A percentile compares a stretch with the other conserved stretches of the same genome.
Conservation (phyloP, 2,113 vertebrate species). For the Sebastes schlegelii region DNA sequence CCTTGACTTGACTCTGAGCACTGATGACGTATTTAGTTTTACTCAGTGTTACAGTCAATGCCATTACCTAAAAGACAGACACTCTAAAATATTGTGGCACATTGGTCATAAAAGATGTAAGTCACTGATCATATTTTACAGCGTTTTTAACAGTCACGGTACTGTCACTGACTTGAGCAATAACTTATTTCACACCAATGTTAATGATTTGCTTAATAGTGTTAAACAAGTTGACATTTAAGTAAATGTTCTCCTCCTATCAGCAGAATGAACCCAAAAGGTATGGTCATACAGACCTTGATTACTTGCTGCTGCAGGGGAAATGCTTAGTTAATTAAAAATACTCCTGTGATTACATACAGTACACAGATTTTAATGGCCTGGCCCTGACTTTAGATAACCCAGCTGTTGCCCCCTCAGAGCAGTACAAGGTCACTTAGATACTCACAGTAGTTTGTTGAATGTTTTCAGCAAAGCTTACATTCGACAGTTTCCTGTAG, state of each 20-base stretch:
- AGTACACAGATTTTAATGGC: neutral
- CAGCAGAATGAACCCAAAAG: neutral
- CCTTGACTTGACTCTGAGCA: conserved; percentile 25
- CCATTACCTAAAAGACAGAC: conserved; percentile 6
- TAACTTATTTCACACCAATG: neutral
- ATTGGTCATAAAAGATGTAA: neutral
- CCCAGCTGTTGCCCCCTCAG: conserved; percentile 21
- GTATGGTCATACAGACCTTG: conserved; percentile 8
- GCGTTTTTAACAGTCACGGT: neutral
- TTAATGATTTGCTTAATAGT: conserved; percentile 3
- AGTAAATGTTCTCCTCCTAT: neutral
- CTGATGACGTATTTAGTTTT: conserved; percentile 6
- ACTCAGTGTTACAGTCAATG: conserved; percentile 16
- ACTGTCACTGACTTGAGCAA: neutral
- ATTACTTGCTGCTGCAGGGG: conserved; percentile 6
- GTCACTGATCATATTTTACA: neutral
- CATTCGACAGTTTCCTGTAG: neutral
- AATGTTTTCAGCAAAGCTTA: neutral
- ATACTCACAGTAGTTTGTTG: conserved; percentile 16
- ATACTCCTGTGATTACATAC: conserved; percentile 9
- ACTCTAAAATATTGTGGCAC: neutral
- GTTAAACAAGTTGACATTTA: neutral
- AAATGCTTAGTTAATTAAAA: conserved; percentile 11
- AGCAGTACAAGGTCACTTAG: conserved; percentile 25
- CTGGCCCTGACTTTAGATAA: conserved; percentile 30